Percentiles rank a stretch among this genome's conserved stretches.
Evolutionary conservation across 2,888 invertebrate species (phyloP).

Genomic region (Galerucella pusilla): DNA sequence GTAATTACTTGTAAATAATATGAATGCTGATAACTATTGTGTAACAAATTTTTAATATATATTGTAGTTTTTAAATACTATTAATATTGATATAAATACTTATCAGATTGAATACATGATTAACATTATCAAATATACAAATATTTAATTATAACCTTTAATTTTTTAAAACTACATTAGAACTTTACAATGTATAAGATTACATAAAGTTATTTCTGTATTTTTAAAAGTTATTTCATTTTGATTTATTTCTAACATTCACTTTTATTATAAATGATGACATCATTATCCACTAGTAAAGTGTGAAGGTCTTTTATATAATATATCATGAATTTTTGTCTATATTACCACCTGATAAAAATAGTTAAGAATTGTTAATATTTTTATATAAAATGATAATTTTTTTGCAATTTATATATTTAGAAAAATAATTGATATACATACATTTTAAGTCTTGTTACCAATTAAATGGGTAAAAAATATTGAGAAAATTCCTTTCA

Average conservation of each 20-base stretch:
- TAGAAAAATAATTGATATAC: too few relatives aligned
- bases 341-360: conserved; percentile 3
- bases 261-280: conserved; percentile 22
- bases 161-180: not conserved
- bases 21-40: not conserved
- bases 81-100: not conserved
- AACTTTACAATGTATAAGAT: not conserved
- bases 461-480: too few relatives aligned
- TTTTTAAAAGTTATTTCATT: not conserved
- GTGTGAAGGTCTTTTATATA: conserved; percentile 33
- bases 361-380: not conserved
- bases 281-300: conserved; percentile 30
- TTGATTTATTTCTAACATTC: not conserved
- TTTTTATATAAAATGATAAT: not conserved
- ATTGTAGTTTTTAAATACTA: not conserved
- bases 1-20: not conserved
- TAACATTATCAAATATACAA: not conserved
- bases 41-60: not conserved
- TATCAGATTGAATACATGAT: not conserved
- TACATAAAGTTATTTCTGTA: not conserved
- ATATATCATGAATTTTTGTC: conserved; percentile 15
- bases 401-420: too few relatives aligned
- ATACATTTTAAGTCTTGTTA: too few relatives aligned
- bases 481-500: too few relatives aligned
- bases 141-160: not conserved